Percentiles rank a stretch among this genome's conserved stretches.
phyloP scores from a whole-genome alignment of 2,888 invertebrate species.

The Mellilla xanthometata region DNA sequence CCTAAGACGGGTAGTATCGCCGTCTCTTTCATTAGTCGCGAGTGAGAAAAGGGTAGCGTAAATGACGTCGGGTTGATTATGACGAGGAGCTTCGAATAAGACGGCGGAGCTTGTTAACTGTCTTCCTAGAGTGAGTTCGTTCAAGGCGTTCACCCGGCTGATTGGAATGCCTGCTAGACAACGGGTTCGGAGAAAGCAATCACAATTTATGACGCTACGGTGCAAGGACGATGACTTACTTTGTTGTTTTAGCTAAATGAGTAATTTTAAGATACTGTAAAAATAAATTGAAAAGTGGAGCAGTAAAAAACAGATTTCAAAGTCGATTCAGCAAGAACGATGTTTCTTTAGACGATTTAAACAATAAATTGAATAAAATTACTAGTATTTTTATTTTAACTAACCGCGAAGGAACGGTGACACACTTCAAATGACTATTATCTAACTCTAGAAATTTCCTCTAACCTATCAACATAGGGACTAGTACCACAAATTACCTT shows the following conservation, averaged over 20 bases:
- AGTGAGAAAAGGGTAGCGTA: slow-evolving; percentile 30
- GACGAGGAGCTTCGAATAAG: slow-evolving; percentile 41
- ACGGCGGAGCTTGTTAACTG: slow-evolving; percentile 51
- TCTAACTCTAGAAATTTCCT: too few relatives aligned
- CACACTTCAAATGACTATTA: too few relatives aligned
- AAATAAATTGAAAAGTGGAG: slow-evolving; percentile 16
- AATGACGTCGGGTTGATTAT: slow-evolving; percentile 37
- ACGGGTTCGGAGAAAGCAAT: slow-evolving; percentile 58
- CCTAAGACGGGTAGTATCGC: slow-evolving; percentile 20
- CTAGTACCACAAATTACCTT: slow-evolving; percentile 24
- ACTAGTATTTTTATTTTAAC: too few relatives aligned
- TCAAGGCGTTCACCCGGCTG: slow-evolving; percentile 47
- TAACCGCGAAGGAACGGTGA: too few relatives aligned
- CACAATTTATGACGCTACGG: slow-evolving; percentile 52
- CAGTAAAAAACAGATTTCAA: slow-evolving; percentile 8
- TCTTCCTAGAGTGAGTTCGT: slow-evolving; percentile 45
- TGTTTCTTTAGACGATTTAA: too few relatives aligned
- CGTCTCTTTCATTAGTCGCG: slow-evolving; percentile 25
- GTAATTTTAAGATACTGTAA: slow-evolving; percentile 19
- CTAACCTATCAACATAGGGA: too few relatives aligned
- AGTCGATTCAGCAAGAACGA: too few relatives aligned
- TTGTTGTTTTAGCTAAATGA: slow-evolving; percentile 29
- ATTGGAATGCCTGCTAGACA: slow-evolving; percentile 57
- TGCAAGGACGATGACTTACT: slow-evolving; percentile 36
- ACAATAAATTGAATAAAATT: too few relatives aligned